Base-by-base conservation (phyloP, 2,888 invertebrate species). In the Rhogogaster chlorosoma region DNA sequence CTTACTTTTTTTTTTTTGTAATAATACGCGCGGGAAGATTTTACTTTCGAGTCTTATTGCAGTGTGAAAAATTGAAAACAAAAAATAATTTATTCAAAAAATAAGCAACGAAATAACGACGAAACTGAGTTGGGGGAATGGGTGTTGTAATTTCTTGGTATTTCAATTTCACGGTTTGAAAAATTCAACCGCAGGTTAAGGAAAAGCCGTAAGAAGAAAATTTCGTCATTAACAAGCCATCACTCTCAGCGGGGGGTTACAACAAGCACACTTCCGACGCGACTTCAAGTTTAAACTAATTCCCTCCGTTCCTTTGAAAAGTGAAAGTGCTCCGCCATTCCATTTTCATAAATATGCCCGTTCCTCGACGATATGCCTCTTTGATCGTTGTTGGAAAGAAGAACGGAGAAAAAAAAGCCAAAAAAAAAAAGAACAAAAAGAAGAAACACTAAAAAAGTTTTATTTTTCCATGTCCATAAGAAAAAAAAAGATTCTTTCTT, bases 281-380 rank as follows among this genome's bases (percentile, higher is more conserved):
- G 67, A 67, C 29, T 67, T 67, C 32, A 7, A 67, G 67, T 67
- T 67, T 67, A 67, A 67, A 67, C 67, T 67, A 67, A 67, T 67
- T 67, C 67, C 67, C 67, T 67, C 32, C 29, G 26, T 4, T 67
- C 67, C 67, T 67, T 67, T 67, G 67, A 67, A 67, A 67, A 67
- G 32, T 67, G 67, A 32, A 32, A 67, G 67, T 67, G 67, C 67
- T 67, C 12, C 32, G 10, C 26, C 32, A 67, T 67, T 18, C 32
- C 29, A 67, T 32, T 67, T 67, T 53, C 53, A 67, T 67, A 67
- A 32, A 32, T 67, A 61, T 61, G 26, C 61, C 61, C 61, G 61
- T 26, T 26, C 10, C 26, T 61, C 26, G 22, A 26, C 61, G 61
- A 61, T n/a, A n/a, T 26, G 26, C 9, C 61, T 26, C 61, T 61